Conservation (phyloP, 2,113 vertebrate genomes). For the Pachyramphus minor region DNA sequence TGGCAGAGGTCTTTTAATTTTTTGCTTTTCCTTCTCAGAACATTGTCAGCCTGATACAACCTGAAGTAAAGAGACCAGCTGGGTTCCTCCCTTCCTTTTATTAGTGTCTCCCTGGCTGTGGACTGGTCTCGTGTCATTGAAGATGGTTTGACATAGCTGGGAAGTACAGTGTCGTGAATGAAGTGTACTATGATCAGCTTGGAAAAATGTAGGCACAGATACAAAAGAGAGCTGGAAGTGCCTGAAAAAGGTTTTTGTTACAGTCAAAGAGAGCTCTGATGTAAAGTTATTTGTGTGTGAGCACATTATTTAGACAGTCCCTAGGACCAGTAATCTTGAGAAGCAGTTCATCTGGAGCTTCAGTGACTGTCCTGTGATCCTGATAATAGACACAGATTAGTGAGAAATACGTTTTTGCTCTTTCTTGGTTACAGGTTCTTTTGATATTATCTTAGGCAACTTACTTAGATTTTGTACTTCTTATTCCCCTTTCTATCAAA, state of each 20-base stretch:
- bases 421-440: neutral
- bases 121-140: neutral
- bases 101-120: neutral
- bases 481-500: neutral
- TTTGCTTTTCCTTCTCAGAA: neutral
- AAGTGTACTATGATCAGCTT: neutral
- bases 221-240: neutral
- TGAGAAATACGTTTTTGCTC: neutral
- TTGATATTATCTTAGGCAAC: neutral
- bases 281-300: neutral
- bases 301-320: neutral
- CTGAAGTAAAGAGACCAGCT: neutral
- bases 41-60: neutral
- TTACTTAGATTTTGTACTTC: neutral
- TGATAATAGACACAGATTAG: neutral
- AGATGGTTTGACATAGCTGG: neutral
- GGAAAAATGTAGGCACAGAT: neutral
- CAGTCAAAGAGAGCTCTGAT: neutral
- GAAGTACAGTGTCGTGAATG: neutral
- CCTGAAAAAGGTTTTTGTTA: neutral
- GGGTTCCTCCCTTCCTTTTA: neutral
- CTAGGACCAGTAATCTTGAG: neutral
- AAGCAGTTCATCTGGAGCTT: neutral
- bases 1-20: neutral
- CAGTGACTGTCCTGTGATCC: neutral